phyloP scores from a whole-genome alignment of 1,140 invertebrate species.

The Aphidius gifuensis region DNA sequence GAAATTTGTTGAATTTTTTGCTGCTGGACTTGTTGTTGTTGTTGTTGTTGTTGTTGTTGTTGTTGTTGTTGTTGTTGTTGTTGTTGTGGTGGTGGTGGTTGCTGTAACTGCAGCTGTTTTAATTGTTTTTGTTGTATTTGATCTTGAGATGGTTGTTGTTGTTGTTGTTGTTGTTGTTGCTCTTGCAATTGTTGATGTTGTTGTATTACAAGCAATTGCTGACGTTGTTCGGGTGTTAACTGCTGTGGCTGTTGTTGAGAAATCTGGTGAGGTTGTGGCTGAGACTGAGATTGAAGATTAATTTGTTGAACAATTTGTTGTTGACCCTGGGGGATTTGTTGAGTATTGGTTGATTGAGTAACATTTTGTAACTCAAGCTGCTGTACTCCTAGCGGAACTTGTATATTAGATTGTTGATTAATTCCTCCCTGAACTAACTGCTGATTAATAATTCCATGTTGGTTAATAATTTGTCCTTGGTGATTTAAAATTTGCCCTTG shows the following conservation, averaged over 20 bases:
- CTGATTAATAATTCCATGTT: conserved; percentile 6
- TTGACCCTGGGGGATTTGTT: conserved; percentile 1
- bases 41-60: conserved; percentile 39
- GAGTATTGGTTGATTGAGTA: not conserved
- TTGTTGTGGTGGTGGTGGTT: conserved; percentile 38
- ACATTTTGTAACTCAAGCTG: too few relatives aligned
- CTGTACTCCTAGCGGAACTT: not conserved
- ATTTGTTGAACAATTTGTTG: conserved; percentile 16
- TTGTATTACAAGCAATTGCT: conserved; percentile 31
- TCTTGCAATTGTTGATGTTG: conserved; percentile 40
- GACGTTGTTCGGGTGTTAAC: conserved; percentile 26
- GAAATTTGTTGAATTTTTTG: conserved; percentile 43
- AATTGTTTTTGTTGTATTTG: conserved; percentile 33
- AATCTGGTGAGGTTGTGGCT: conserved; percentile 29
- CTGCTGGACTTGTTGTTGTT: conserved; percentile 38
- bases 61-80: conserved; percentile 40
- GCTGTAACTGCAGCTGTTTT: conserved; percentile 38
- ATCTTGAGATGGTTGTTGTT: conserved; percentile 27
- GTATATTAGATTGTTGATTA: not conserved
- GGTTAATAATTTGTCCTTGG: conserved; percentile 5
- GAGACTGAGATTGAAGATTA: not conserved
- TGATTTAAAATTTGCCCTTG: conserved; percentile 16
- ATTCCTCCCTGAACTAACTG: conserved; percentile 7
- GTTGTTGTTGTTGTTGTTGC: conserved; percentile 35
- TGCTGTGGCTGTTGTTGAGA: conserved; percentile 30